Evolutionary conservation across 1,140 invertebrate species (phyloP).

Genomic region (Linepithema humile): DNA sequence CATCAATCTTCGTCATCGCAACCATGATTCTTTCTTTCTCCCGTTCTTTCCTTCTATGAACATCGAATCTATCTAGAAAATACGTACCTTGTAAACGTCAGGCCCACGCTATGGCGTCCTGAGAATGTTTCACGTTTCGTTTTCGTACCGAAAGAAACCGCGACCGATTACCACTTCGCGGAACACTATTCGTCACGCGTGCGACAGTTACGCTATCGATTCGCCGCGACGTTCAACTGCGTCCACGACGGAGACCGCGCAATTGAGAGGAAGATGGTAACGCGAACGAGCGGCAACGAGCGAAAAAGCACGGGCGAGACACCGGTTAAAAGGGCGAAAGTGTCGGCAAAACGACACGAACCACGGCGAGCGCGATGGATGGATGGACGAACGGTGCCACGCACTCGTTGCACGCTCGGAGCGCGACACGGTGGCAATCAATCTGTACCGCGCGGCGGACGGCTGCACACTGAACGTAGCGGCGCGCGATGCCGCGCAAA

Average conservation of each 20-base stretch:
- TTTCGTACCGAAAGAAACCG: not conserved
- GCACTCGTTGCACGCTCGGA: slow-evolving; percentile 28
- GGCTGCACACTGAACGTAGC: slow-evolving; percentile 31
- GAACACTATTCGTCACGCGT: slow-evolving; percentile 21
- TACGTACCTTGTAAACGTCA: slow-evolving; percentile 65
- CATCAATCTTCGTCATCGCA: not conserved
- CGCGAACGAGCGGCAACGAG: not conserved
- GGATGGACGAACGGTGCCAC: not conserved
- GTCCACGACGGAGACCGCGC: not conserved
- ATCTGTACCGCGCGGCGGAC: slow-evolving; percentile 18
- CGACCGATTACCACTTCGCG: not conserved
- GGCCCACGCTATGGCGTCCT: slow-evolving; percentile 58
- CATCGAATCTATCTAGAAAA: no score
- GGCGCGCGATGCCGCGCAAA: slow-evolving; percentile 37
- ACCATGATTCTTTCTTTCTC: no score
- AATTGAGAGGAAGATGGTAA: not conserved
- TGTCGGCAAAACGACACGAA: not conserved
- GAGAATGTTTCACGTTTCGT: slow-evolving; percentile 37
- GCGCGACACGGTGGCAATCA: not conserved
- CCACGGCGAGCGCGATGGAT: not conserved
- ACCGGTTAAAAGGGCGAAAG: no score
- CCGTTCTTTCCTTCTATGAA: no score
- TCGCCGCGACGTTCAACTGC: not conserved
- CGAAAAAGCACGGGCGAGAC: not conserved
- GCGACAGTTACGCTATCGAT: slow-evolving; percentile 16